Evolutionary conservation across 2,888 invertebrate genomes (phyloP).

Genomic region (Drosophila incognita): DNA sequence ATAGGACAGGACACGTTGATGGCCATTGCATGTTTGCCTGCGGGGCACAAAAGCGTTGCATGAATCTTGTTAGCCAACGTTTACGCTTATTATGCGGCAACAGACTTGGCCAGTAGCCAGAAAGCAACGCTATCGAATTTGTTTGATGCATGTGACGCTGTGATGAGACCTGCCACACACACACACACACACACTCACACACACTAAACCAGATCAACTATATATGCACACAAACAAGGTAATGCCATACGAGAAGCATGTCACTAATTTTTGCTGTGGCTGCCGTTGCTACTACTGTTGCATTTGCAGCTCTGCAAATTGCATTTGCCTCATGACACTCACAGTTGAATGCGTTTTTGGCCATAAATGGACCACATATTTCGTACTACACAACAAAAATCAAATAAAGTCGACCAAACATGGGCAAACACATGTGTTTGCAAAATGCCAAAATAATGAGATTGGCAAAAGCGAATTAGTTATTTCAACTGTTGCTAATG

Average conservation of each 20-base stretch:
- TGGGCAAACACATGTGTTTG: conserved; percentile 42
- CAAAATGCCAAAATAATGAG: conserved; percentile 36
- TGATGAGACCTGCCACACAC: conserved; percentile 54
- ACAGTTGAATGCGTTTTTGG: conserved; percentile 69
- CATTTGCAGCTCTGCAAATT: conserved; percentile 63
- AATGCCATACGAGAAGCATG: conserved; percentile 46
- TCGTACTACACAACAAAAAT: conserved; percentile 57
- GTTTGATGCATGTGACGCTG: conserved; percentile 73
- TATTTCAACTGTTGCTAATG: conserved; percentile 29
- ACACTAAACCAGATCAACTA: conserved; percentile 44
- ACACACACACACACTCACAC: conserved; percentile 13
- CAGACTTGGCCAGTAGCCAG: conserved; percentile 59
- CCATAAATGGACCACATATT: conserved; percentile 64
- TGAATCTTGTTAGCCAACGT: conserved; percentile 83
- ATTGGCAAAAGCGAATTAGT: conserved; percentile 39
- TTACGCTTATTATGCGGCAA: conserved; percentile 81
- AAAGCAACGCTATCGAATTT: conserved; percentile 77
- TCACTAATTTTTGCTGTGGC: conserved; percentile 33
- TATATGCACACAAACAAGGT: conserved; percentile 56
- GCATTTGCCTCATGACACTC: conserved; percentile 79
- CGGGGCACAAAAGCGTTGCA: conserved; percentile 78
- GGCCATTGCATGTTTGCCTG: conserved; percentile 81
- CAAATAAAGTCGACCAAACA: conserved; percentile 62
- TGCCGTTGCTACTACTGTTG: conserved; percentile 31
- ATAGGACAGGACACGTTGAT: conserved; percentile 63